Evolutionary conservation across 64 coral and sea anemone genomes (phyloP).

Genomic region (Montipora foliosa): DNA sequence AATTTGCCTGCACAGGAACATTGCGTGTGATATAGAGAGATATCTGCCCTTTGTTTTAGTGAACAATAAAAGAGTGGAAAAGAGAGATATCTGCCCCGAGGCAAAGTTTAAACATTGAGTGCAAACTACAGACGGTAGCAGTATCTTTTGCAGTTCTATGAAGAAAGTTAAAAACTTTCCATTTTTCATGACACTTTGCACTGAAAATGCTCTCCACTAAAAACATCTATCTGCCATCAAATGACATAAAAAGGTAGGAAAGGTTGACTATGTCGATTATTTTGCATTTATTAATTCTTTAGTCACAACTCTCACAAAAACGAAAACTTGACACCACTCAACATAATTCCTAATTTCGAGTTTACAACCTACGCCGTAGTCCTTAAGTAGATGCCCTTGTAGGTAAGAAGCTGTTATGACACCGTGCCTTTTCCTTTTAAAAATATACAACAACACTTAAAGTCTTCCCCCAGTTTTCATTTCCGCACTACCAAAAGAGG

Average conservation of each 20-base stretch:
- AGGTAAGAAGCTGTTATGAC: not conserved
- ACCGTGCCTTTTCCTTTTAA: not conserved
- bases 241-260: not conserved
- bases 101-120: not conserved
- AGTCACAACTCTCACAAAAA: not conserved
- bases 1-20: not conserved
- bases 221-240: not conserved
- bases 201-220: not conserved
- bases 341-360: not conserved
- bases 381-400: too few relatives aligned
- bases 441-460: not conserved
- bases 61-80: constrained; percentile 17
- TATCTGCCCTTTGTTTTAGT: constrained; percentile 37
- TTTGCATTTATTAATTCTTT: not conserved
- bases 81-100: constrained; percentile 10
- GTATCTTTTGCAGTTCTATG: not conserved
- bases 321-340: not conserved
- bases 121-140: not conserved
- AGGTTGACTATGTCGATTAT: not conserved
- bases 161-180: not conserved
- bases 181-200: not conserved
- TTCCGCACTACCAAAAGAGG: not conserved
- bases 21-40: constrained; percentile 22
- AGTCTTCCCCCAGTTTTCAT: not conserved
- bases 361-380: too few relatives aligned